phyloP scores from a whole-genome alignment of 2,888 invertebrate species.

The Argyresthia goedartella region DNA sequence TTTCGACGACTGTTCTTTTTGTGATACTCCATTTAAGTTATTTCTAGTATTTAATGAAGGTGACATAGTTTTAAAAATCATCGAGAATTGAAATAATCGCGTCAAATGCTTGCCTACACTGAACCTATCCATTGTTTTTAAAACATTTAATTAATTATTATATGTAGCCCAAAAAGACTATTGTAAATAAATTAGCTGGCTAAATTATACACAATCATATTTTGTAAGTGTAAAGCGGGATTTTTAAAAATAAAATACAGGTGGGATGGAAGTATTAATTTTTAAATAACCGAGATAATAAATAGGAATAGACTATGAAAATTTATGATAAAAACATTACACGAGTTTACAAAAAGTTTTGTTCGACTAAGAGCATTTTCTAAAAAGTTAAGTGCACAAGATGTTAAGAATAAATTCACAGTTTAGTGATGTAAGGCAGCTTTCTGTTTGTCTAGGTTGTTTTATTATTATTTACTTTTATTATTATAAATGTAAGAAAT shows the following conservation, averaged over 20 bases:
- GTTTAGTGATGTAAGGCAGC: conserved; percentile 31
- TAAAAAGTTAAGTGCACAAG: conserved; percentile 11
- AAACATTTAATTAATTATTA: conserved; percentile 13
- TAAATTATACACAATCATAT: conserved; percentile 41
- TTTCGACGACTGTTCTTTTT: neutral
- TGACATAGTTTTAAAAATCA: neutral
- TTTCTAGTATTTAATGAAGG: neutral
- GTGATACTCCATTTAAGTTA: conserved; percentile 2
- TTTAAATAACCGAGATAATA: conserved; percentile 55
- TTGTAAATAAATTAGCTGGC: conserved; percentile 57
- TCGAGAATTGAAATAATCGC: conserved; percentile 26
- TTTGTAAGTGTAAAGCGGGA: conserved; percentile 39
- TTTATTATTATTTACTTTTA: conserved; percentile 23
- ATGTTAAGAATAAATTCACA: conserved; percentile 29
- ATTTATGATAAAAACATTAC: conserved; percentile 21
- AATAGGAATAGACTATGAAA: conserved; percentile 39
- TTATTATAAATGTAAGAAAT: conserved; percentile 24
- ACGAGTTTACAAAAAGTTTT: conserved; percentile 15
- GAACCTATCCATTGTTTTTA: conserved; percentile 33
- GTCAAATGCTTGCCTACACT: conserved; percentile 50
- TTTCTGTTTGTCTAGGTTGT: conserved; percentile 23
- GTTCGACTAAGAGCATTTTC: conserved; percentile 7
- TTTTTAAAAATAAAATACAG: conserved; percentile 44
- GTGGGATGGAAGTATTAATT: conserved; percentile 45
- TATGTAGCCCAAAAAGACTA: conserved; percentile 51